phyloP scores from a whole-genome alignment of 2,113 vertebrate genomes.

The Phocoena sinus region DNA sequence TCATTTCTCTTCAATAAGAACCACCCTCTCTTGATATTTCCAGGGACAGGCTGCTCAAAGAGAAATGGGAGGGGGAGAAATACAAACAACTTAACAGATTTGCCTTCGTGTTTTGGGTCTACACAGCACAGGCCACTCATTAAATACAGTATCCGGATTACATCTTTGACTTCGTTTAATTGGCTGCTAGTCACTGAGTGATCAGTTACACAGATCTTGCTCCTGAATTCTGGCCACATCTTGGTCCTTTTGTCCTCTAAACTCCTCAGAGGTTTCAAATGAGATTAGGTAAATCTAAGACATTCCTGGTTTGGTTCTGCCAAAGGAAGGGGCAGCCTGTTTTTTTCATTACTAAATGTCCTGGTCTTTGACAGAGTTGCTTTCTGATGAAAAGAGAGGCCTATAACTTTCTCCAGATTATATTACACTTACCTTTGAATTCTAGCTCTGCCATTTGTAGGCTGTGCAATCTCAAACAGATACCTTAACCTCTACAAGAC shows the following conservation, averaged over 20 bases:
- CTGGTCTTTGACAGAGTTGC: neutral
- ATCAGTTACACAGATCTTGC: neutral
- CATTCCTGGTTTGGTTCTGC: neutral
- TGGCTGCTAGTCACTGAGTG: neutral
- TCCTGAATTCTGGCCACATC: neutral
- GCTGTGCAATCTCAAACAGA: neutral
- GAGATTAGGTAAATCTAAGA: neutral
- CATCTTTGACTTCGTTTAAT: neutral
- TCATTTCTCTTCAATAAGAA: neutral
- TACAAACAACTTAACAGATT: neutral
- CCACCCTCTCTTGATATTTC: neutral
- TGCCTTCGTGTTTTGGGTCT: neutral
- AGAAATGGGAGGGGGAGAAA: neutral
- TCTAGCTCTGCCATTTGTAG: neutral
- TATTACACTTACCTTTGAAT: neutral
- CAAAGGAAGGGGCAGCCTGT: neutral
- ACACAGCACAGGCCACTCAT: no score
- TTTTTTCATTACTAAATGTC: neutral
- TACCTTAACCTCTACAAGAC: neutral
- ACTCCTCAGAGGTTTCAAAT: neutral
- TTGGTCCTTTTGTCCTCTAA: neutral
- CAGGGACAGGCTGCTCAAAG: neutral
- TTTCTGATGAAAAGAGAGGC: neutral
- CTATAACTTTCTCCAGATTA: neutral
- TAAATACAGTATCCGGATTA: neutral